Conservation (phyloP, 2,113 vertebrate genomes). For the Sorex fumeus region DNA sequence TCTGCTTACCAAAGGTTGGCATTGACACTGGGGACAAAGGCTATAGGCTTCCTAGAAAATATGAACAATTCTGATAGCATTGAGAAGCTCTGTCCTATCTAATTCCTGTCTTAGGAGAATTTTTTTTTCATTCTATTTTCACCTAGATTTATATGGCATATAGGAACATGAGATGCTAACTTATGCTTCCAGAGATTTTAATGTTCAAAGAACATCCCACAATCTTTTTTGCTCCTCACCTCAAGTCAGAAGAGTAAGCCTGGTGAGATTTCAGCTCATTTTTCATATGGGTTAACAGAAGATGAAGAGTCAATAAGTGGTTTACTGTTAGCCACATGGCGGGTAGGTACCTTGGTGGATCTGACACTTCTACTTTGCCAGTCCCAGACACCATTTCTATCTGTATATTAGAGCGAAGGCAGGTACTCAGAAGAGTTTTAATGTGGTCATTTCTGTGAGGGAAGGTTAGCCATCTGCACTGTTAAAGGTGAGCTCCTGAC, state of each 20-base stretch:
- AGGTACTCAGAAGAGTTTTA: conserved; percentile 26
- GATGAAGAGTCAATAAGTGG: neutral
- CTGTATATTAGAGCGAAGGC: neutral
- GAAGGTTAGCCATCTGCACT: neutral
- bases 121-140: conserved; percentile 25
- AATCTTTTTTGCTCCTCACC: conserved; percentile 22
- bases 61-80: neutral
- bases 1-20: neutral
- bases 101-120: conserved; percentile 19
- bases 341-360: neutral
- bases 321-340: neutral
- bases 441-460: neutral
- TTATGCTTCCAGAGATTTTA: conserved; percentile 32
- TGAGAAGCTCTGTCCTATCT: neutral
- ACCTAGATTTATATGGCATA: neutral
- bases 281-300: conserved; percentile 1
- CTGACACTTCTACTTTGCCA: neutral
- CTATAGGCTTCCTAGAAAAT: conserved; percentile 28
- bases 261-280: neutral
- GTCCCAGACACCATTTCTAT: neutral
- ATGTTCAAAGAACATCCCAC: conserved; percentile 23
- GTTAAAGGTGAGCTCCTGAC: neutral
- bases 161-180: neutral
- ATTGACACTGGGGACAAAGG: neutral
- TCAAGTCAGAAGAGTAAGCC: conserved; percentile 31